Base-by-base conservation (phyloP, 2,797 vertebrate species). In the Denticeps clupeoides region DNA sequence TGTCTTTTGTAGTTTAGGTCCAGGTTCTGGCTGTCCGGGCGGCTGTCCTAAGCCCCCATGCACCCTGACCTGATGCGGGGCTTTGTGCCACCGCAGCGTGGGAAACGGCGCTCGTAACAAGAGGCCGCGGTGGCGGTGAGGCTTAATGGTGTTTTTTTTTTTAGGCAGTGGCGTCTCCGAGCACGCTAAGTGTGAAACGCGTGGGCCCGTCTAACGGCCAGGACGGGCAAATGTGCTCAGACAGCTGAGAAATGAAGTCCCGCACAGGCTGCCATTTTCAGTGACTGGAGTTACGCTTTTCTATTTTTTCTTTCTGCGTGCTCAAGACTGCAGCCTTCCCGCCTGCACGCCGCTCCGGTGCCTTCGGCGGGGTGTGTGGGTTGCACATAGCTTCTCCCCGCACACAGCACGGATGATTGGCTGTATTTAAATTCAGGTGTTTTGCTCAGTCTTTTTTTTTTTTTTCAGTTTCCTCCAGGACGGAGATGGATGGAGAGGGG, bases 221-320 rank as follows among this genome's bases (percentile, higher is more conserved):
- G 51, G 35, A 42, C 55, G 57, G 45, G 51, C 49, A 56, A 57
- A 65, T 59, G 47, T 35, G 58, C 57, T 61, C 56, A 63, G 66
- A 65, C 63, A 59, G 54, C 58, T 59, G 63, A 62, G 60, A 59
- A 69, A 63, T 61, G 44, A 53, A 55, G 50, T 41, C 18, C 42
- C 37, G 27, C 31, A 16, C 55, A 37, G 44, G 51, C 35, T 51
- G 32, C 46, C 53, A 43, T 57, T 47, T 54, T 33, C 51, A 49
- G 51, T 63, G 63, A 63, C 56, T 46, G 48, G 47, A 50, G 31
- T 25, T 28, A 42, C 42, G 51, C 43, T 64, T 60, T 50, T 49
- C 59, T 66, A 50, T 53, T 46, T 48, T 42, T 59, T 66, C 57
- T 62, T 55, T 59, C 62, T 44, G 31, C 38, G 22, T 32, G 37